Percentiles rank a stretch among this genome's conserved stretches.
Conservation (phyloP, 1,140 invertebrate species). For the Meloidogyne chitwoodi region DNA sequence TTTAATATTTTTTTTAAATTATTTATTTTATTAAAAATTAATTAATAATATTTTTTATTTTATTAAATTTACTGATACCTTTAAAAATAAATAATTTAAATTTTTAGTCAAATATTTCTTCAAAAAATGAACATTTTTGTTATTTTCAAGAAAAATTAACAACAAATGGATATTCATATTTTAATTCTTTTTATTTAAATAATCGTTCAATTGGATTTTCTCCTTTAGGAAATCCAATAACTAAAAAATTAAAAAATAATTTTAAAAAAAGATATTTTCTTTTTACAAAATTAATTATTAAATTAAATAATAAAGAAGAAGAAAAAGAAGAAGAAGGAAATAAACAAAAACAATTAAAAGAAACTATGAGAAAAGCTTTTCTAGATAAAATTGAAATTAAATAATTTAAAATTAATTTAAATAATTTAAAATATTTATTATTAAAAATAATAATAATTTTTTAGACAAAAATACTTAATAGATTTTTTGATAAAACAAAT, state of each 20-base stretch:
- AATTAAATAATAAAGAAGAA: not conserved
- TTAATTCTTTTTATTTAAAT: not conserved
- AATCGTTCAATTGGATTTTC: not conserved
- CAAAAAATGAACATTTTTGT: not conserved
- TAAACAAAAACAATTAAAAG: not conserved
- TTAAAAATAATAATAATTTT: too few species aligned
- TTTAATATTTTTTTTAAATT: not conserved
- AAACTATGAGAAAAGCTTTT: not conserved
- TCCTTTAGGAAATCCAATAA: not conserved
- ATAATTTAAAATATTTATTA: not conserved
- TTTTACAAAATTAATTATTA: not conserved
- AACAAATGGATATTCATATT: not conserved
- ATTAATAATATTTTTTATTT: too few species aligned
- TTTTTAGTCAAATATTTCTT: not conserved
- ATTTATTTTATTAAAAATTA: too few species aligned
- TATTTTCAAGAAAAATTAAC: not conserved
- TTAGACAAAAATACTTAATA: too few species aligned
- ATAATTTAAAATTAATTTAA: not conserved
- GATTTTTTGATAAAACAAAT: too few species aligned
- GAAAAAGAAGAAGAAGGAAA: not conserved
- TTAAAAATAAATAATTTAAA: too few species aligned
- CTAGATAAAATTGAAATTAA: not conserved
- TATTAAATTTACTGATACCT: too few species aligned
- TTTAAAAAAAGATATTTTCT: not conserved
- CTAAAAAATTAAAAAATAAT: not conserved